Evolutionary conservation across 2,797 vertebrate species (phyloP).

Genomic region (Heliangelus exortis): DNA sequence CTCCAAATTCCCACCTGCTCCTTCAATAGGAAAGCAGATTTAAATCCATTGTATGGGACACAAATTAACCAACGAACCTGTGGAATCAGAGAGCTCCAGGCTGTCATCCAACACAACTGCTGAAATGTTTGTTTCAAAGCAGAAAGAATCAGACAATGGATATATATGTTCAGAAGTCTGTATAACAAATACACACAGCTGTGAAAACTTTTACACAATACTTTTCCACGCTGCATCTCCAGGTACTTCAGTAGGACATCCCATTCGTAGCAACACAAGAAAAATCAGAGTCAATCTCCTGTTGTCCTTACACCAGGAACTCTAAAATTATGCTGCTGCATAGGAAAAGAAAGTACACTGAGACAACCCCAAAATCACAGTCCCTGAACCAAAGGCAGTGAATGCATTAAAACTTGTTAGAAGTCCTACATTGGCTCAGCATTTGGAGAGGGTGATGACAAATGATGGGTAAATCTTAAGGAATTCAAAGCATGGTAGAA

Average conservation of each 20-base stretch:
- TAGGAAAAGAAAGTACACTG: background rate
- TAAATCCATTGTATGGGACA: background rate
- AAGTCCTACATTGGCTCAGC: conserved; percentile 43
- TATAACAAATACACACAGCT: background rate
- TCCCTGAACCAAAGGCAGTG: background rate
- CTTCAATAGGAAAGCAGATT: background rate
- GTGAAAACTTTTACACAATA: background rate
- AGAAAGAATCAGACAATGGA: background rate
- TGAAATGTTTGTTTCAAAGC: background rate
- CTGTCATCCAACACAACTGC: background rate
- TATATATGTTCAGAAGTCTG: background rate
- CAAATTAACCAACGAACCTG: background rate
- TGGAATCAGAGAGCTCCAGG: background rate
- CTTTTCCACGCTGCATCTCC: background rate
- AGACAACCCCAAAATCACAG: background rate
- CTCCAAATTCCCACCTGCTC: background rate
- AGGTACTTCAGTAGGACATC: background rate
- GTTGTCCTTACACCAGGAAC: background rate
- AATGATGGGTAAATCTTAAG: background rate
- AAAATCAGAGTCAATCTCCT: background rate
- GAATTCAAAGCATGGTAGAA: conserved; percentile 33
- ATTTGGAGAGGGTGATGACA: background rate
- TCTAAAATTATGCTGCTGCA: background rate
- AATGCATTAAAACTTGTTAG: background rate
- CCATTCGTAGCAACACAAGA: background rate